A percentile compares a stretch with the other conserved stretches of the same genome.
Conservation (phyloP, 2,888 invertebrate genomes). For the Nephrocerus scutellatus region DNA sequence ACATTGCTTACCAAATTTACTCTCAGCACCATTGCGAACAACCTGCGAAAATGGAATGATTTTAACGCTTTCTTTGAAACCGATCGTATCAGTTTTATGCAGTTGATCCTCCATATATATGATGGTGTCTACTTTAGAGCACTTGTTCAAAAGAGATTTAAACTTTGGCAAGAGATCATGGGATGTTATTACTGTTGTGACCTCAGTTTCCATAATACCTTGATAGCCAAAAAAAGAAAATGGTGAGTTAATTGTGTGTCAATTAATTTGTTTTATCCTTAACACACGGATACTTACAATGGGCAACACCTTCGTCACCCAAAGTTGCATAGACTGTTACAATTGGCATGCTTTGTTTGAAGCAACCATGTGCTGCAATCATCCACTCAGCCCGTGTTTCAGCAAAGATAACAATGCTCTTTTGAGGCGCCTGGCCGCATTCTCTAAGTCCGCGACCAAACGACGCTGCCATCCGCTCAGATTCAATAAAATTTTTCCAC, state of each 20-base stretch:
- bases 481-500: constrained; percentile 79
- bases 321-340: constrained; percentile 96
- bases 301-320: constrained; percentile 92
- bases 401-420: constrained; percentile 87
- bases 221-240: constrained; percentile 5
- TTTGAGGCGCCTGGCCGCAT: constrained; percentile 64
- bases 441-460: constrained; percentile 81
- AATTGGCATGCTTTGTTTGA: constrained; percentile 89
- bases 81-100: constrained; percentile 60
- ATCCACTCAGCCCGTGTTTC: constrained; percentile 99
- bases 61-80: constrained; percentile 65
- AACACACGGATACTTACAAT: constrained; percentile 54
- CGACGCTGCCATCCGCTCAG: constrained; percentile 62
- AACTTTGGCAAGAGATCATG: constrained; percentile 89
- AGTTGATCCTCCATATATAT: constrained; percentile 87
- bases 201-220: constrained; percentile 89
- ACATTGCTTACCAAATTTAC: constrained; percentile 49
- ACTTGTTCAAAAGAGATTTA: constrained; percentile 63
- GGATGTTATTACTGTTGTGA: constrained; percentile 85
- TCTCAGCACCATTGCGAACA: constrained; percentile 53
- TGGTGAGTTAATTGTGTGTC: background rate
- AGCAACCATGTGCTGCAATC: constrained; percentile 91
- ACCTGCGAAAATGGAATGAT: constrained; percentile 71
- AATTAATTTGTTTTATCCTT: background rate
- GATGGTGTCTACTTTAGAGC: constrained; percentile 69